These are phyloP conservation scores for Drosophila siamana DNA, from an alignment of 2,888 invertebrate genomes.

Conservation along the genomic window DNA sequence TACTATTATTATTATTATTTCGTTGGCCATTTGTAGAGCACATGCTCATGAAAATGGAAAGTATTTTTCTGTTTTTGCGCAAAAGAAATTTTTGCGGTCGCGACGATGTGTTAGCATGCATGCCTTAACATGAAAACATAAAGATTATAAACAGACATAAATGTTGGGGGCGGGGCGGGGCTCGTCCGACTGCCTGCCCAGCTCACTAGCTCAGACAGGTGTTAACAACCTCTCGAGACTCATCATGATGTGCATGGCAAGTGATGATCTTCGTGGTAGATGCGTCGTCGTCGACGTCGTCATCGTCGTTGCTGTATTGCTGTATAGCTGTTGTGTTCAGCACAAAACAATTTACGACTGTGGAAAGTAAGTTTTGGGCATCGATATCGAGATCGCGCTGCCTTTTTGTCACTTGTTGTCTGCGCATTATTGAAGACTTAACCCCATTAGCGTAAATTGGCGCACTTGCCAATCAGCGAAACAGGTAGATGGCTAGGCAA, in stretches of 20 bases:
- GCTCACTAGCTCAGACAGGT: conserved; percentile 46
- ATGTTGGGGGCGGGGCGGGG: conserved; percentile 20
- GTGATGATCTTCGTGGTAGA: conserved; percentile 35
- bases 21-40: conserved; percentile 60
- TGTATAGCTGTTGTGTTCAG: conserved; percentile 61
- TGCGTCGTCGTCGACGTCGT: background rate
- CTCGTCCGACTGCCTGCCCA: conserved; percentile 2
- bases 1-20: conserved; percentile 40
- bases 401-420: conserved; percentile 63
- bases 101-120: conserved; percentile 73
- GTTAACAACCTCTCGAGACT: conserved; percentile 69
- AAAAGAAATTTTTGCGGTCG: conserved; percentile 72
- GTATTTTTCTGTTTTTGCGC: conserved; percentile 58
- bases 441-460: conserved; percentile 81
- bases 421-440: conserved; percentile 76
- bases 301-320: too few species aligned
- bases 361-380: conserved; percentile 63
- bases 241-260: conserved; percentile 1
- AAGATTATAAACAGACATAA: conserved; percentile 51
- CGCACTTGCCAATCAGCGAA: conserved; percentile 77
- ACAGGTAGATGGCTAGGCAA: conserved; percentile 30
- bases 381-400: conserved; percentile 19
- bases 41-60: conserved; percentile 76
- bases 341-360: conserved; percentile 62
- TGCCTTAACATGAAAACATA: conserved; percentile 74